These are phyloP conservation scores for Phalacrocorax pelagicus DNA, from an alignment of 2,113 vertebrate species.

Conservation along the genomic window DNA sequence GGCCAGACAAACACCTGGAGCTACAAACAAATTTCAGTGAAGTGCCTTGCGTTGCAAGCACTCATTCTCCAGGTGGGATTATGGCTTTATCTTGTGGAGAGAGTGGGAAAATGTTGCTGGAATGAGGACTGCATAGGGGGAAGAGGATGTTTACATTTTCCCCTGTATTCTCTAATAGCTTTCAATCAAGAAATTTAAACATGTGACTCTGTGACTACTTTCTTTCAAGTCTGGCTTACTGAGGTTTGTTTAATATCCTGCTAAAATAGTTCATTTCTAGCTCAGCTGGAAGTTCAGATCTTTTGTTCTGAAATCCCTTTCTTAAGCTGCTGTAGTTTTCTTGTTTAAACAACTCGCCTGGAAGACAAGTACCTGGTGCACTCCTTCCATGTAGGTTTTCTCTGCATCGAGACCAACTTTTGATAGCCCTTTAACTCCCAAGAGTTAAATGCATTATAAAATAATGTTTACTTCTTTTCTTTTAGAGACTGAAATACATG, in stretches of 20 bases:
- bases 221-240: constrained; percentile 20
- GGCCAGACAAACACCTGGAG: not conserved
- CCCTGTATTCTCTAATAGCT: not conserved
- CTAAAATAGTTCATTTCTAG: not conserved
- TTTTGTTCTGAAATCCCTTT: constrained; percentile 24
- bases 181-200: not conserved
- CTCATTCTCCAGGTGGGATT: not conserved
- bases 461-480: not conserved
- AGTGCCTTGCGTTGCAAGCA: not conserved
- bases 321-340: not conserved
- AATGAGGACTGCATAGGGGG: not conserved
- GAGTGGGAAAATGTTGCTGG: not conserved
- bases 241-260: constrained; percentile 35
- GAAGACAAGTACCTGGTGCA: not conserved
- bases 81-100: not conserved
- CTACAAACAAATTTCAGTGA: not conserved
- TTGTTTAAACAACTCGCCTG: not conserved
- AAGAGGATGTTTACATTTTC: constrained; percentile 21
- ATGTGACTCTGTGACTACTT: not conserved
- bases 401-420: not conserved
- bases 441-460: not conserved
- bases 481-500: not conserved
- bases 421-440: not conserved
- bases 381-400: not conserved
- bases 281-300: constrained; percentile 7